Evolutionary conservation across 2,113 vertebrate genomes (phyloP).

Genomic region (Cephalopterus ornatus): DNA sequence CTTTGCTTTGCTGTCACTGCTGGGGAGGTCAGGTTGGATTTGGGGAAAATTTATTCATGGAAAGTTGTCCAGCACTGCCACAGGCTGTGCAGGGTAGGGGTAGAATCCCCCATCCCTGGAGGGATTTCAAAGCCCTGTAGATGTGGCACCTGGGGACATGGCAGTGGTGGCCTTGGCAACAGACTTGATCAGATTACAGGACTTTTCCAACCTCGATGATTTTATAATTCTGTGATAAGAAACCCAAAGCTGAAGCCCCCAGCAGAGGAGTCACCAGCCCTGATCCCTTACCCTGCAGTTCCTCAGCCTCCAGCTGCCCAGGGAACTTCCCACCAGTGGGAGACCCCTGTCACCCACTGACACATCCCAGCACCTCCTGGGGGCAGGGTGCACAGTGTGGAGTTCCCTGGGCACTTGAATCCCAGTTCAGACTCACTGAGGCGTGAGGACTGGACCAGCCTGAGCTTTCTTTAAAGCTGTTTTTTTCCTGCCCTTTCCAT

Average conservation of each 20-base stretch:
- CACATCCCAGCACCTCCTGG: background rate
- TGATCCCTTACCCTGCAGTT: background rate
- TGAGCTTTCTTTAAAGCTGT: background rate
- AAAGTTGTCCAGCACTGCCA: background rate
- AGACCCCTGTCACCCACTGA: background rate
- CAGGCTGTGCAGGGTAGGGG: background rate
- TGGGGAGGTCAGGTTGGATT: fast-evolving
- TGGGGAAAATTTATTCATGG: background rate
- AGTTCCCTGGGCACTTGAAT: background rate
- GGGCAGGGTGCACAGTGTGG: background rate
- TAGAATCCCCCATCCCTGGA: background rate
- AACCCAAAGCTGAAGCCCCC: background rate
- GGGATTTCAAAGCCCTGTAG: fast-evolving
- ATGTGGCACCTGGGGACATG: background rate
- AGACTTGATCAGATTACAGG: background rate
- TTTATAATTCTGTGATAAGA: fast-evolving
- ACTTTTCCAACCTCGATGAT: background rate
- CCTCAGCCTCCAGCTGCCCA: background rate
- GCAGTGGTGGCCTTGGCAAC: background rate
- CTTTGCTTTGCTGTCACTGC: background rate
- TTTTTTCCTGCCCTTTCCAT: background rate
- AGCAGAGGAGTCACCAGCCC: background rate
- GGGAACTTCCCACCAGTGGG: background rate
- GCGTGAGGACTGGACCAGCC: background rate
- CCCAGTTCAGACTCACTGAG: background rate